Evolutionary conservation across 2,888 invertebrate genomes (phyloP).

Genomic region (Cephus pulcher): DNA sequence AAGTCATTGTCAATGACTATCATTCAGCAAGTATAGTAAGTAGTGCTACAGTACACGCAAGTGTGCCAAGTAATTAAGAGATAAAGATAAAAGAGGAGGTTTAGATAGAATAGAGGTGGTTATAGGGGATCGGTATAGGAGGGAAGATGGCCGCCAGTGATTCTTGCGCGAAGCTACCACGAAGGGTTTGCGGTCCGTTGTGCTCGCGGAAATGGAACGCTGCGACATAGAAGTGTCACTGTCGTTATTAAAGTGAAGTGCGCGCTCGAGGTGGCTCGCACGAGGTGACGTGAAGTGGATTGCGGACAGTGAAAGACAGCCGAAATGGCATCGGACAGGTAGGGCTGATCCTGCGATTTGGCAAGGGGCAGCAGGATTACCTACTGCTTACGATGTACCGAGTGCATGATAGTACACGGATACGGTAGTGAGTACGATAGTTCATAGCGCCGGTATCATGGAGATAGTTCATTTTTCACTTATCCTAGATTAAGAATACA

Average conservation of each 20-base stretch:
- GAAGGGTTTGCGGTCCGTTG: constrained; percentile 48
- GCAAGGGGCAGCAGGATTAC: constrained; percentile 3
- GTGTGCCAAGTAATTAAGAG: background rate
- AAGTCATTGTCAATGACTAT: background rate
- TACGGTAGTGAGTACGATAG: constrained; percentile 20
- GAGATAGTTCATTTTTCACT: constrained; percentile 45
- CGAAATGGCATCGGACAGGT: constrained; percentile 51
- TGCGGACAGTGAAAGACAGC: background rate
- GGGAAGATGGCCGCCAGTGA: constrained; percentile 56
- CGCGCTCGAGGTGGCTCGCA: constrained; percentile 24
- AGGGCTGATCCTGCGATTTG: constrained; percentile 29
- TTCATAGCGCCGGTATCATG: constrained; percentile 34
- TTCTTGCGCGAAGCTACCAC: constrained; percentile 43
- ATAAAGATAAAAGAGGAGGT: background rate
- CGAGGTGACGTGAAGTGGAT: constrained; percentile 12
- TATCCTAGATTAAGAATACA: background rate
- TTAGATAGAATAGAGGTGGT: background rate
- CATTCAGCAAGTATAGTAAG: background rate
- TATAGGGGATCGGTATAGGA: constrained; percentile 23
- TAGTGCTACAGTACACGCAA: background rate
- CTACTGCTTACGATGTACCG: background rate
- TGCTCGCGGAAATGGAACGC: constrained; percentile 52
- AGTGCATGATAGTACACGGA: constrained; percentile 25
- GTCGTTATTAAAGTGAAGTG: constrained; percentile 38
- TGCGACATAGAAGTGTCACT: constrained; percentile 49